Evolutionary conservation across 2,888 invertebrate species (phyloP).

Genomic region (Nebria brevicollis): DNA sequence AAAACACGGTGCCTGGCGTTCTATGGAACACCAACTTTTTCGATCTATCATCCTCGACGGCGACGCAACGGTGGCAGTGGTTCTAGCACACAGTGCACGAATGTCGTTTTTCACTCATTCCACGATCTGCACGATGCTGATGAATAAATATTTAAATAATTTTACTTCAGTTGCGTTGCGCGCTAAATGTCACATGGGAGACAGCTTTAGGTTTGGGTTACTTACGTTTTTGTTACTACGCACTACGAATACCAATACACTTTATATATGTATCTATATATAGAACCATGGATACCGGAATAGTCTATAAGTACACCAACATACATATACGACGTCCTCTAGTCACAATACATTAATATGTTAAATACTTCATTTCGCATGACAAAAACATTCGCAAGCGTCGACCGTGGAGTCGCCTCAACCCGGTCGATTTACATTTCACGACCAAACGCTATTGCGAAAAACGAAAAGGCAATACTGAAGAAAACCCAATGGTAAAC

Average conservation of each 20-base stretch:
- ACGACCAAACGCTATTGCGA: neutral
- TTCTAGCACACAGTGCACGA: neutral
- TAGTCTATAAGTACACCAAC: neutral
- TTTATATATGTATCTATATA: neutral
- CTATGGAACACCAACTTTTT: conserved; percentile 45
- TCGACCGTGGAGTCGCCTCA: neutral
- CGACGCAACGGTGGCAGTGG: neutral
- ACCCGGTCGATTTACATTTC: neutral
- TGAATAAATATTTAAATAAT: conserved; percentile 1
- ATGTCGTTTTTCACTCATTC: neutral
- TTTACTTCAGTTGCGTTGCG: neutral
- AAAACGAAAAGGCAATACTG: neutral
- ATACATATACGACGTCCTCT: neutral
- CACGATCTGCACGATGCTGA: neutral
- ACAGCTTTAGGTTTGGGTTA: neutral
- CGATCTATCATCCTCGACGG: conserved; percentile 38
- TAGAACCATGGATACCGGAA: neutral
- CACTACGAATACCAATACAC: neutral
- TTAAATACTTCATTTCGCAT: conserved; percentile 31
- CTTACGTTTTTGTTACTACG: neutral
- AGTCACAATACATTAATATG: conserved; percentile 27
- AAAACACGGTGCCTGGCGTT: conserved; percentile 42
- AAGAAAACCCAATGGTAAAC: neutral
- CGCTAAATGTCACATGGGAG: neutral
- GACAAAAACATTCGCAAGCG: conserved; percentile 12